phyloP scores from a whole-genome alignment of 1,140 invertebrate genomes.

The Teleogryllus occipitalis region DNA sequence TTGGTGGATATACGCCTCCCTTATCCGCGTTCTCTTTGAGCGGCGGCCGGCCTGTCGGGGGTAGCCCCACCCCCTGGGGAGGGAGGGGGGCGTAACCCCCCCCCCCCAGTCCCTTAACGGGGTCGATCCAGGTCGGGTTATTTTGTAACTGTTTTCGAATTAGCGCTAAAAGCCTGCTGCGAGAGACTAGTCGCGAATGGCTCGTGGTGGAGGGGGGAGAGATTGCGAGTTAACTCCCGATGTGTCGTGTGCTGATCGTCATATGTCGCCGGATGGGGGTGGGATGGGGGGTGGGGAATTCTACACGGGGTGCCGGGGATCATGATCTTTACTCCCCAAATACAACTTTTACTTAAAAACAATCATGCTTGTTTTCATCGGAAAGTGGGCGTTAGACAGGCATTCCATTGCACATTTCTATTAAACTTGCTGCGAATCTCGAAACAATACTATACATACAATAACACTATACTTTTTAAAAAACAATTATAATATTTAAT shows the following conservation, averaged over 20 bases:
- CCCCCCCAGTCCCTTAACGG: neutral
- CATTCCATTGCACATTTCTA: no score
- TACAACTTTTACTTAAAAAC: no score
- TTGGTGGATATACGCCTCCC: neutral
- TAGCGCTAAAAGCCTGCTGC: neutral
- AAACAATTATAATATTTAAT: no score
- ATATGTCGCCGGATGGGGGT: neutral
- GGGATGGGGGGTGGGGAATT: no score
- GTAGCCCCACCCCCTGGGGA: no score
- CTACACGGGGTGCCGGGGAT: no score
- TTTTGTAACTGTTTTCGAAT: constrained; percentile 5
- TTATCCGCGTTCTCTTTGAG: neutral
- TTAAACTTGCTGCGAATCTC: no score
- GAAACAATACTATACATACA: no score
- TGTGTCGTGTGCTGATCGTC: neutral
- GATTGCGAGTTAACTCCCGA: neutral
- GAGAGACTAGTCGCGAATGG: neutral
- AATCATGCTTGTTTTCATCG: no score
- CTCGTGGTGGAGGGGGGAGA: neutral
- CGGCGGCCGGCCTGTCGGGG: neutral
- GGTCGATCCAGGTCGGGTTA: neutral
- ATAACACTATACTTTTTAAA: no score
- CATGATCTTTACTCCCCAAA: no score
- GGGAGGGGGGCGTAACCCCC: neutral
- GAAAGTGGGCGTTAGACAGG: no score